These are phyloP conservation scores for Chamaedrilus cognettii DNA, from an alignment of 2,888 invertebrate genomes.

Conservation along the genomic window DNA sequence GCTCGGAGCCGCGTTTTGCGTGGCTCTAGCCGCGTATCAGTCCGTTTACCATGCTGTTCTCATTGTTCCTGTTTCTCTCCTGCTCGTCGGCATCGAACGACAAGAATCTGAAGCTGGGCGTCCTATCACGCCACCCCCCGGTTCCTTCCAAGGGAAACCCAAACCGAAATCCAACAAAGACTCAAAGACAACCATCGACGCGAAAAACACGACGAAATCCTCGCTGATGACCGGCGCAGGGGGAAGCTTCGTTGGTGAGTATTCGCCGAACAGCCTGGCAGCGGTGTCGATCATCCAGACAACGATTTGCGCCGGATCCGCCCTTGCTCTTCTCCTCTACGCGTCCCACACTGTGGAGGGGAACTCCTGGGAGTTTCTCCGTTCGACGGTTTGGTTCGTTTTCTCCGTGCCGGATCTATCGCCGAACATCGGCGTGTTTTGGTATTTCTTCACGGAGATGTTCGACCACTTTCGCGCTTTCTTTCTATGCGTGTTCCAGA, in stretches of 20 bases:
- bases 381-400: slow-evolving; percentile 79
- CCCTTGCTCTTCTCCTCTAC: slow-evolving; percentile 65
- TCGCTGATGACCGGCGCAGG: no score
- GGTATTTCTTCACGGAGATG: slow-evolving; percentile 99
- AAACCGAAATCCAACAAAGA: background rate
- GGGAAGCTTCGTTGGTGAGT: no score
- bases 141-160: no score
- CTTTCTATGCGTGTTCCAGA: slow-evolving; percentile 95
- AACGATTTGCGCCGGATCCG: slow-evolving; percentile 17
- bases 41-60: slow-evolving; percentile 75
- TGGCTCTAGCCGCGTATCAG: slow-evolving; percentile 80
- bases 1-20: slow-evolving; percentile 65
- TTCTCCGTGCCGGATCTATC: slow-evolving; percentile 89
- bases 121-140: no score
- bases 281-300: slow-evolving; percentile 30
- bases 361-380: slow-evolving; percentile 60
- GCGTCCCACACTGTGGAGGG: slow-evolving; percentile 68
- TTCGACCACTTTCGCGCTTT: slow-evolving; percentile 97
- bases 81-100: slow-evolving; percentile 62
- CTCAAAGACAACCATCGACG: no score
- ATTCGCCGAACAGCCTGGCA: no score
- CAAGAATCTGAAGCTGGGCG: background rate
- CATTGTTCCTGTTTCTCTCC: slow-evolving; percentile 78
- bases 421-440: slow-evolving; percentile 97
- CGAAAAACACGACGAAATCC: no score